Base-by-base conservation (phyloP, 2,113 vertebrate species). In the Urocolius indicus region DNA sequence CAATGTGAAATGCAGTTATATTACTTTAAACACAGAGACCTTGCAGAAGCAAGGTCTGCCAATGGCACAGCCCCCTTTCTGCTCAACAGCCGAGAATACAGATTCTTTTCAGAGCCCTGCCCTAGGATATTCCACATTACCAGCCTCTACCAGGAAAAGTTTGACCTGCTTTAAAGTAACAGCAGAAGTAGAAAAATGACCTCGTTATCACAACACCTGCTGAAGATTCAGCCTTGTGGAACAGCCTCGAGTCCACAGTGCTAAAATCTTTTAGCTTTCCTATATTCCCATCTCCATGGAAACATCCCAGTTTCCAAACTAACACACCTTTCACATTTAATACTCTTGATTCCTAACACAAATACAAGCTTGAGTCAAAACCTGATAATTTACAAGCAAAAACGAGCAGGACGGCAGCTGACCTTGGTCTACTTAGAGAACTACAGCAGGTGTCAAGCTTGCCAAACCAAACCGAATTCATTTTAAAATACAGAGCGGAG, bases 401-500 rank as follows among this genome's bases (percentile, higher is more conserved):
- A 54, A 38, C 0, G 7, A 71, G 52, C 48, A 83, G 26, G 88
- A 36, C 30, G 34, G 27, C n/a, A 89, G 68, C 54, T 36, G 81
- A 94, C 84, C 87, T 65, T 62, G 78, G 63, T 54, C 81, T 84
- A 84, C 32, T 84, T 13, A 38, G 14, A 77, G 66, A 81, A 57
- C 51, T 24, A 69, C 36, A 11, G n/a, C 51, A 66, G 13, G 5
- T 22, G 10, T 51, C 43, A 61, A 57, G 34, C n/a, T 68, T 17
- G 57, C 45, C 45, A n/a, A 19, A 30, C 4, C 32, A 67, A 83
- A 69, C 11, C 55, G 63, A 79, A 65, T 20, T 7, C 0, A 2
- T 13, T 63, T 51, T 27, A 16, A 49, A n/a, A 41, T 5, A 41
- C 0, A 23, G 7, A 59, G n/a, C 21, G 11, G 0, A 4, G 32